Conservation (phyloP, 2,113 vertebrate genomes). For the Dryoscopus gambensis region DNA sequence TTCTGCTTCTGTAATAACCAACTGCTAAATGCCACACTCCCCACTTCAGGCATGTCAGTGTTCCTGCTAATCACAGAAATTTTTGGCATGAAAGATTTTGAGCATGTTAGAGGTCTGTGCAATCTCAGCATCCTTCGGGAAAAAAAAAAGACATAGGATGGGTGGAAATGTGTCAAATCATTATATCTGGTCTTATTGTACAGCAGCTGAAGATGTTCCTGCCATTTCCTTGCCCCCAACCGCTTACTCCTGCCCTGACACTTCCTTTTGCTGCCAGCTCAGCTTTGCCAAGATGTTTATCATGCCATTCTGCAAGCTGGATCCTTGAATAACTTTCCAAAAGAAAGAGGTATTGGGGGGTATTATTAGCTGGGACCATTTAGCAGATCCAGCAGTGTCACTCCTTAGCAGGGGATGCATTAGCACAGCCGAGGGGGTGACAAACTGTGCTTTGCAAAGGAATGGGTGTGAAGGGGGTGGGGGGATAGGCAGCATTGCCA, state of each 20-base stretch:
- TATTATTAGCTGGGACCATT: constrained; percentile 2
- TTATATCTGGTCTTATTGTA: neutral
- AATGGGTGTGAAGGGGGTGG: neutral
- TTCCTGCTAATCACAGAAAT: neutral
- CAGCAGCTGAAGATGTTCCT: constrained; percentile 36
- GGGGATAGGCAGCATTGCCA: neutral
- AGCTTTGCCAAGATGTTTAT: constrained; percentile 39
- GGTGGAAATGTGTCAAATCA: neutral
- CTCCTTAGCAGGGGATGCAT: neutral
- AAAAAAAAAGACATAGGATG: neutral
- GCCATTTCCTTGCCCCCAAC: constrained; percentile 14
- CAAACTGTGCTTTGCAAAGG: neutral
- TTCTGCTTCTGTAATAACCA: neutral
- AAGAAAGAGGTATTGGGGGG: neutral
- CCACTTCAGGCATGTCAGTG: neutral
- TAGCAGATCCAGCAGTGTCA: neutral
- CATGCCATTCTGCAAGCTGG: constrained; percentile 1
- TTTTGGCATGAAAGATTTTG: neutral
- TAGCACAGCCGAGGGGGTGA: neutral
- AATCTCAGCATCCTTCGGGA: neutral
- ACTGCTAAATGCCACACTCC: neutral
- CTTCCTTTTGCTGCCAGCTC: constrained; percentile 8
- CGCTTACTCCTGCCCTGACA: neutral
- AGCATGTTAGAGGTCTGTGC: neutral
- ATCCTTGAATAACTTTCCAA: constrained; percentile 25